phyloP scores from a whole-genome alignment of 92 coral and sea anemone genomes.

The Epizoanthus ramosus region DNA sequence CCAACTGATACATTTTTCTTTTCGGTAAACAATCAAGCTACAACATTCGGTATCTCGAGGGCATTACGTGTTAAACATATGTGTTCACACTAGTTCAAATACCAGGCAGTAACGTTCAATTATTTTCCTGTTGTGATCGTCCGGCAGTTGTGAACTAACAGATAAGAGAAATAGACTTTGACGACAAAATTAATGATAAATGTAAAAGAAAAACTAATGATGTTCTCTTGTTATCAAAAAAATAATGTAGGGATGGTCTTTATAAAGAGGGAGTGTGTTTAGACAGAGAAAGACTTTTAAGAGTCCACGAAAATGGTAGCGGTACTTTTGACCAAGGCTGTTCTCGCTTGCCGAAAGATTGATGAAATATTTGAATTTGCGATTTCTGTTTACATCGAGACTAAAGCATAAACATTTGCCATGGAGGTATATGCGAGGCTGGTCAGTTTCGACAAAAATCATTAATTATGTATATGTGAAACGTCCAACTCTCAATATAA shows the following conservation, averaged over 20 bases:
- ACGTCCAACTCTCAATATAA: slow-evolving; percentile 45
- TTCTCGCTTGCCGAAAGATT: slow-evolving; percentile 20
- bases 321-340: neutral
- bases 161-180: slow-evolving; percentile 27
- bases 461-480: slow-evolving; percentile 46
- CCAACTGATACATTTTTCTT: neutral
- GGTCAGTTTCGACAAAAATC: slow-evolving; percentile 42
- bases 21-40: neutral
- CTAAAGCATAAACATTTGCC: slow-evolving; percentile 14
- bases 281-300: neutral
- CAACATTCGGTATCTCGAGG: neutral
- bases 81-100: neutral
- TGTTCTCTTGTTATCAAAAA: slow-evolving; percentile 29
- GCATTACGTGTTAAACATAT: neutral
- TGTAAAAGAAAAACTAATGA: slow-evolving; percentile 33
- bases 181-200: slow-evolving; percentile 32
- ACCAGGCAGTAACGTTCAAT: neutral
- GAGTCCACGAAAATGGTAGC: neutral
- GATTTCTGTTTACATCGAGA: slow-evolving; percentile 27
- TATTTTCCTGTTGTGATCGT: neutral
- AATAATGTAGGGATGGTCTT: slow-evolving; percentile 19
- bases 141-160: neutral
- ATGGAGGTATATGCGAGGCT: slow-evolving; percentile 1
- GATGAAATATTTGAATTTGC: slow-evolving; percentile 28
- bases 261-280: slow-evolving; percentile 15